A percentile compares a stretch with the other conserved stretches of the same genome.
Conservation (phyloP, 2,113 vertebrate genomes). For the Alethe diademata region DNA sequence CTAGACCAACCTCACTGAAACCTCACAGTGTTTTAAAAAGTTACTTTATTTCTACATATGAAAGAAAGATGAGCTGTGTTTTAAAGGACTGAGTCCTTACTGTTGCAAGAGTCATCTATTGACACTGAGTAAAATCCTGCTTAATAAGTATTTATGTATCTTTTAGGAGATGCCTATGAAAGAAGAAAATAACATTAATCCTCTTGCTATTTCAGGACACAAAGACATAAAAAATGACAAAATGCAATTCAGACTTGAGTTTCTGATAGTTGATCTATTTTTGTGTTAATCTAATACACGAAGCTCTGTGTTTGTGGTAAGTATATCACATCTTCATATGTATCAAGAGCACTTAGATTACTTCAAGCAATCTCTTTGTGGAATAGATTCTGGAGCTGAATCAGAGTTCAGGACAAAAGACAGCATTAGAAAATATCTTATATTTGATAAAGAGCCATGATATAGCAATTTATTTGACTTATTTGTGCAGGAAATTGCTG, state of each 20-base stretch:
- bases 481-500: neutral
- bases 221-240: neutral
- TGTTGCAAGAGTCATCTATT: neutral
- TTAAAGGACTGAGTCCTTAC: neutral
- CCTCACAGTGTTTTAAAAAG: neutral
- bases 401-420: neutral
- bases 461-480: neutral
- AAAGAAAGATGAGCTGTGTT: neutral
- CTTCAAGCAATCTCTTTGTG: neutral
- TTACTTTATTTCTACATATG: neutral
- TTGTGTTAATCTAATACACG: neutral
- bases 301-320: neutral
- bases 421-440: neutral
- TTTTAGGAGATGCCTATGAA: neutral
- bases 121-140: neutral
- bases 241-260: neutral
- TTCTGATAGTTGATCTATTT: neutral
- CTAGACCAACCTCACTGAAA: neutral
- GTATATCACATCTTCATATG: neutral
- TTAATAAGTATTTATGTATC: neutral
- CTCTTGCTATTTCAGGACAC: neutral
- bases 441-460: neutral
- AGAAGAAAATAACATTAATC: neutral
- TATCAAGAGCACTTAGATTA: neutral
- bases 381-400: neutral